Conservation (phyloP, 1,140 invertebrate genomes). For the Ips typographus region DNA sequence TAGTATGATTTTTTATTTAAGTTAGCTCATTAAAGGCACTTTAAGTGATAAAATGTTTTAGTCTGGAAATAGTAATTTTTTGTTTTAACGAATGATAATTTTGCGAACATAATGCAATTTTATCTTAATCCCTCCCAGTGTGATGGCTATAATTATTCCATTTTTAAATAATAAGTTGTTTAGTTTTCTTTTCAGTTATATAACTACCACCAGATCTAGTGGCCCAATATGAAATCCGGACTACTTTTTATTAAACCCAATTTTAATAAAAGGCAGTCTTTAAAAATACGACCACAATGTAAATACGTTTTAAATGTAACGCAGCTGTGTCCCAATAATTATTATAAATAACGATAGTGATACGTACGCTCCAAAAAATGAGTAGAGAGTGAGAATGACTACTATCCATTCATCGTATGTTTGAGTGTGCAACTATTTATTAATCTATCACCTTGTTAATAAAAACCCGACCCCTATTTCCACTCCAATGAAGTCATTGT, state of each 20-base stretch:
- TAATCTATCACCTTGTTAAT: too few species aligned
- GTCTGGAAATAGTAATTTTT: constrained; percentile 4
- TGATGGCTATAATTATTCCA: too few species aligned
- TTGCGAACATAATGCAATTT: too few species aligned
- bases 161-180: too few species aligned
- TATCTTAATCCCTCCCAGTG: too few species aligned
- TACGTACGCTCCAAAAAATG: constrained; percentile 32
- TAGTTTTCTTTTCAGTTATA: too few species aligned
- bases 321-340: constrained; percentile 54
- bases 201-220: neutral
- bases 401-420: constrained; percentile 16
- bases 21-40: constrained; percentile 29
- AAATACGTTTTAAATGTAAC: constrained; percentile 25
- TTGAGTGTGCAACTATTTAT: constrained; percentile 13
- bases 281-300: neutral
- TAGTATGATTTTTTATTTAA: constrained; percentile 18
- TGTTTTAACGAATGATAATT: neutral
- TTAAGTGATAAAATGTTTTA: constrained; percentile 26
- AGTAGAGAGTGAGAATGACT: constrained; percentile 18
- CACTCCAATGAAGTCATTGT: too few species aligned
- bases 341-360: constrained; percentile 43
- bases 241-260: neutral
- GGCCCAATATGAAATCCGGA: neutral
- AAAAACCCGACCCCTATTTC: too few species aligned
- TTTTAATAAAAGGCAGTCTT: neutral